Evolutionary conservation across 53 echinoderm and acorn worm species (phyloP), one percentile per base, ranked within the genome.

Genomic region (Astropecten irregularis): DNA sequence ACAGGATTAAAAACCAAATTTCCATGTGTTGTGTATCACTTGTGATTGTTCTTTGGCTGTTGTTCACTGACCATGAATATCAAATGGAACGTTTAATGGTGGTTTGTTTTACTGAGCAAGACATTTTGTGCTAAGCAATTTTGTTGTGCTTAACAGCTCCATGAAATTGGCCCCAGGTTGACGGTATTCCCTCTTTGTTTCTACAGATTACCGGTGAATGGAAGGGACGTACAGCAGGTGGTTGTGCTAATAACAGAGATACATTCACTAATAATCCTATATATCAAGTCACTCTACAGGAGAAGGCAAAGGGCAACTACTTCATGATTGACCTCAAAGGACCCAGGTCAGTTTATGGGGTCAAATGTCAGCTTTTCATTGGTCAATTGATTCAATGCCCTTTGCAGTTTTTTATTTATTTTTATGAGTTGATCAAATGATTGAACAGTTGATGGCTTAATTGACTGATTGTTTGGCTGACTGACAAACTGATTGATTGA

Each of bases 261-360:
- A 88, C 89, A 2, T 89, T 83, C 48, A 51, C 23, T 20, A 92
- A 90, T 71, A 96, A 96, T 65, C 96, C 96, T 9, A 87, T 96
- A 77, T 96, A 96, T 60, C 96, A 96, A 66, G 91, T 96, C 16
- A 87, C 71, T 55, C 74, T 96, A 15, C 89, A 93, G 52, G 91
- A 93, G 15, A 87, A 84, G 21, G 33, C 69, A 20, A 91, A 81
- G 34, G 82, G 87, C 2, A 96, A 96, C 81, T 89, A 82, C 62
- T 69, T 96, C 56, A 87, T 96, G 87, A 54, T 96, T 23, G 93
- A 93, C 62, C 93, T 96, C 34, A 96, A 96, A 82, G 96, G 96
- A 87, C 96, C 96, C 42, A 91, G 83, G 95, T 95, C 86, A 95
- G 92, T 15, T 5, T 8, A 34, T 14, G 29, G 42, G 64, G n/a